Evolutionary conservation across 2,888 invertebrate species (phyloP), one percentile per base, ranked within the genome.

Genomic region (Junonia oenone): DNA sequence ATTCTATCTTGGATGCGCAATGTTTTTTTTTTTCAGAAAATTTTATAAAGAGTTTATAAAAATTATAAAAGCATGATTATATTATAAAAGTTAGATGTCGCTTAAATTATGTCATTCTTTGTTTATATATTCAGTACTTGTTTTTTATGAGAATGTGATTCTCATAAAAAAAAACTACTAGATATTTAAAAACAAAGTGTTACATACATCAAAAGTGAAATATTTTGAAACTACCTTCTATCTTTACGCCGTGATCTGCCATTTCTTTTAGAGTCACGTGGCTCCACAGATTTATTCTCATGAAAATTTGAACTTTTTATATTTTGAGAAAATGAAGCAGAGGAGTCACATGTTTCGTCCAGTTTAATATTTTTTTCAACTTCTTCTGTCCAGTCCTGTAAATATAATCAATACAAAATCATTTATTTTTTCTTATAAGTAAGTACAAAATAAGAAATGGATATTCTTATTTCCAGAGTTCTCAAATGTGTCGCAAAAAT

Each of bases 381-480:
- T 76, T 91, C 90, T 63, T 90, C 90, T 57, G 83, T 89, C 91
- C 91, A 91, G 68, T 90, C 90, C 91, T 91, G 43, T 52, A 51
- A 62, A 22, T 5, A 55, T 11, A 2, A 11, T 17, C 38, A 38
- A 9, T 17, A 19, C 6, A 37, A 17, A 8, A 9, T 15, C 6
- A 33, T 11, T 29, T n/a, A 2, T 33, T 33, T 33, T n/a, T 1
- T 11, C 4, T n/a, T n/a, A n/a, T n/a, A n/a, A n/a, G n/a, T n/a
- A n/a, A n/a, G n/a, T n/a, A n/a, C n/a, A n/a, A n/a, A n/a, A n/a
- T n/a, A n/a, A n/a, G n/a, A n/a, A n/a, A n/a, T n/a, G n/a, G n/a
- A n/a, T n/a, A n/a, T n/a, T n/a, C n/a, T n/a, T n/a, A n/a, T n/a
- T n/a, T n/a, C n/a, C n/a, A n/a, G n/a, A n/a, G n/a, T n/a, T n/a